phyloP scores from a whole-genome alignment of 2,113 vertebrate species.

The Larimichthys crocea region DNA sequence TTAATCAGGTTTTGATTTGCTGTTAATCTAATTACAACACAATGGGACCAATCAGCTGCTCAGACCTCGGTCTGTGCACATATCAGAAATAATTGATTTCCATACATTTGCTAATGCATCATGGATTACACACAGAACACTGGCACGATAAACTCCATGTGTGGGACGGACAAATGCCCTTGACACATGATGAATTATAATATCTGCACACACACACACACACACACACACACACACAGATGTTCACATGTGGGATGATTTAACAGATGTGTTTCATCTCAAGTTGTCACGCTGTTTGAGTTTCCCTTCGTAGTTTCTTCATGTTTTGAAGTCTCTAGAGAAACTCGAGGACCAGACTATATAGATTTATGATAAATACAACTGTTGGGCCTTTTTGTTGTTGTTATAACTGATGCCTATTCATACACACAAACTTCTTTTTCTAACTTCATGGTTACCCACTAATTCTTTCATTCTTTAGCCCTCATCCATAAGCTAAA shows the following conservation, averaged over 20 bases:
- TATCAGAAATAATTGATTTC: conserved; percentile 10
- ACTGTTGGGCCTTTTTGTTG: background rate
- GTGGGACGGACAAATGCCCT: background rate
- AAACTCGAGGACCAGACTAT: background rate
- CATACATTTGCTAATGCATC: conserved; percentile 31
- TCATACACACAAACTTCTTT: background rate
- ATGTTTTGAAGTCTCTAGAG: background rate
- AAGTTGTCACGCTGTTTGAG: background rate
- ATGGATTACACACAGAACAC: background rate
- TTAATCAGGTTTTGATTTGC: conserved; percentile 8
- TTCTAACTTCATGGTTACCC: too few species aligned
- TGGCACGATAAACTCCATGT: background rate
- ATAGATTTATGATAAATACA: background rate
- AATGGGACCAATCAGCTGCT: conserved; percentile 1
- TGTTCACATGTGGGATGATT: conserved; percentile 13
- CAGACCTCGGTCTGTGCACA: background rate
- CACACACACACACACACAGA: conserved; percentile 8
- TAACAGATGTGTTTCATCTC: background rate
- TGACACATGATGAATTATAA: background rate
- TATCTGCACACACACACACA: background rate
- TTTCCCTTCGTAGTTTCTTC: background rate
- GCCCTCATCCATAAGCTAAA: too few species aligned
- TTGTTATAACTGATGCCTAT: background rate
- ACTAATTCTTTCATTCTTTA: background rate
- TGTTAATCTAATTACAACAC: conserved; percentile 24